A percentile compares a stretch with the other conserved stretches of the same genome.
phyloP scores from a whole-genome alignment of 2,113 vertebrate species.

The Pseudois nayaur region DNA sequence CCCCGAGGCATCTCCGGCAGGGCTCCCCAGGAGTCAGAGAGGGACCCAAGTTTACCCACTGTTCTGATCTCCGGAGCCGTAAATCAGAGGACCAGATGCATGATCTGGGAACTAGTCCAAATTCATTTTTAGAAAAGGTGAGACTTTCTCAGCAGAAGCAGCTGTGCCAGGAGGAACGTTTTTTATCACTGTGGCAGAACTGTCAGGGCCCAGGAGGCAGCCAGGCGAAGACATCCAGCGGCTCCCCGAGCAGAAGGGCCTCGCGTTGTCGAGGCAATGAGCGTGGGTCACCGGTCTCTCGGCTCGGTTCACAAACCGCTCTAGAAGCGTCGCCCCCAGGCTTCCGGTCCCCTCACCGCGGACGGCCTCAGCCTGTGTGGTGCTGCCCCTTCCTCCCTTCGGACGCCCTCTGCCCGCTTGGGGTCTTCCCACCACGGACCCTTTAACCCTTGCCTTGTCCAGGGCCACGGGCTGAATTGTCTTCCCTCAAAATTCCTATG shows the following conservation, averaged over 20 bases:
- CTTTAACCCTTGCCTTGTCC: rapidly evolving
- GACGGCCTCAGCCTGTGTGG: rapidly evolving
- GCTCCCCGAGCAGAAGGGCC: background rate
- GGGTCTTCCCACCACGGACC: rapidly evolving
- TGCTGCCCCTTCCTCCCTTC: rapidly evolving
- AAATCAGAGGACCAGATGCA: constrained; percentile 17
- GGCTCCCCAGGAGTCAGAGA: background rate
- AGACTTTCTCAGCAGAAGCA: background rate
- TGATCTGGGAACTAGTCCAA: constrained; percentile 50
- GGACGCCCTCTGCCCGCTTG: rapidly evolving
- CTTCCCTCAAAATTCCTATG: rapidly evolving
- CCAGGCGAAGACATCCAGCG: rapidly evolving
- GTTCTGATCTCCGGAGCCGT: background rate
- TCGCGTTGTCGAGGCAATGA: rapidly evolving
- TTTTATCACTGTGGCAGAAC: background rate
- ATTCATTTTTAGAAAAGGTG: constrained; percentile 35
- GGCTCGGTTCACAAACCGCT: rapidly evolving
- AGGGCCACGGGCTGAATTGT: too few species aligned
- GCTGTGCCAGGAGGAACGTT: rapidly evolving
- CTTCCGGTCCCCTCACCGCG: rapidly evolving
- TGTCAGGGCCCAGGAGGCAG: background rate
- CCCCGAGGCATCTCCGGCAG: rapidly evolving
- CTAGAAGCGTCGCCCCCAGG: rapidly evolving
- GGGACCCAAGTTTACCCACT: background rate
- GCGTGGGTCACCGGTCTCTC: rapidly evolving